Percentiles rank a stretch among this genome's conserved stretches.
Evolutionary conservation across 2,888 invertebrate species (phyloP).

Genomic region (Nowickia ferox): DNA sequence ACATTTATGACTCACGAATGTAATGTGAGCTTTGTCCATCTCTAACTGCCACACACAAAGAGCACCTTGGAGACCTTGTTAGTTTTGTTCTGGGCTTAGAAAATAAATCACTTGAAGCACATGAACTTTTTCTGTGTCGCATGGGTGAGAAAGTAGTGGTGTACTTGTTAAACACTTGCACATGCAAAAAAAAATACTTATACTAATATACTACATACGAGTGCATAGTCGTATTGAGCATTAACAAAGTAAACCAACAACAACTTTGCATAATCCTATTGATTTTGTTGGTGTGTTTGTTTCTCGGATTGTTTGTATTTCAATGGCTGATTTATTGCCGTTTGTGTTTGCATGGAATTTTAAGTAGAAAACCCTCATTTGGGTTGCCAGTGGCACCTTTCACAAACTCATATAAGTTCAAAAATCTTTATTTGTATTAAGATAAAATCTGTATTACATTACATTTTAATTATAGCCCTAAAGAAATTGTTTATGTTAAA

Average conservation of each 20-base stretch:
- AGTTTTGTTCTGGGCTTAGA: not conserved
- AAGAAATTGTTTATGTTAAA: conserved; percentile 26
- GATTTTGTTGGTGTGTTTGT: conserved; percentile 39
- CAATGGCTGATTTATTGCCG: conserved; percentile 45
- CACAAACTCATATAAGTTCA: not conserved
- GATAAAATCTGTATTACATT: conserved; percentile 49
- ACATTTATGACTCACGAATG: not conserved
- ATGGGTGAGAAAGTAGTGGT: not conserved
- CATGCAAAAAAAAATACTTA: not conserved
- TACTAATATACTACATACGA: not conserved
- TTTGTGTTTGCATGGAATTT: conserved; percentile 54
- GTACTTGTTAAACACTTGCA: conserved; percentile 2
- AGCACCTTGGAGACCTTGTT: conserved; percentile 32
- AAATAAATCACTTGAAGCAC: conserved; percentile 23
- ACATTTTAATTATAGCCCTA: conserved; percentile 38
- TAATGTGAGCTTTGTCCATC: not conserved
- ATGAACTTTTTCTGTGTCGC: conserved; percentile 20
- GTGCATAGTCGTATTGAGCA: not conserved
- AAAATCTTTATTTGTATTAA: conserved; percentile 50
- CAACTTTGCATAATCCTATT: conserved; percentile 54
- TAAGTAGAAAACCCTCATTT: conserved; percentile 38
- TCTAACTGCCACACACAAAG: not conserved
- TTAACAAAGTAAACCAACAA: not conserved
- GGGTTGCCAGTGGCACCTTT: conserved; percentile 34
- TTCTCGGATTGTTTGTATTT: conserved; percentile 27